Evolutionary conservation across 2,888 invertebrate species (phyloP).

Genomic region (Omphaloscelis lunosa): DNA sequence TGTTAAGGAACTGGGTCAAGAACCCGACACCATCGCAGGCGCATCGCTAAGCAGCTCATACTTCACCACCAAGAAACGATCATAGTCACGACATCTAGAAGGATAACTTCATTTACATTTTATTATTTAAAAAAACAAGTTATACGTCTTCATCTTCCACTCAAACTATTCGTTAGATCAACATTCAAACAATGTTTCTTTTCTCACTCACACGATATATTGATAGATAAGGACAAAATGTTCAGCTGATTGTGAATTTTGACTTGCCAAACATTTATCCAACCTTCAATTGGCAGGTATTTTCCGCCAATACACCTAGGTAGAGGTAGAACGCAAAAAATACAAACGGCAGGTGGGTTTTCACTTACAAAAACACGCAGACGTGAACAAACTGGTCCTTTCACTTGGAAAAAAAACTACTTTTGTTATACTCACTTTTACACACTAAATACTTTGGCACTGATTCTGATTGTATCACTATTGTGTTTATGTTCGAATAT

Average conservation of each 20-base stretch:
- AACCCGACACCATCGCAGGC: conserved; percentile 70
- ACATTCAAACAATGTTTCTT: conserved; percentile 25
- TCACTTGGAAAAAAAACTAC: conserved; percentile 73
- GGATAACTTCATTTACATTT: conserved; percentile 40
- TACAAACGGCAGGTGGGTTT: conserved; percentile 70
- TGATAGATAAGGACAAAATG: conserved; percentile 62
- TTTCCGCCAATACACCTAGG: conserved; percentile 57
- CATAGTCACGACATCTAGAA: conserved; percentile 25
- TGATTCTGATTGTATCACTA: conserved; percentile 70
- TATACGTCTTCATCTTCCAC: conserved; percentile 50
- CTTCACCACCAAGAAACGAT: conserved; percentile 10
- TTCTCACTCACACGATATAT: conserved; percentile 58
- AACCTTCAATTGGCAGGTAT: conserved; percentile 63
- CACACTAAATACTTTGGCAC: conserved; percentile 79
- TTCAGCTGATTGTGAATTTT: conserved; percentile 44
- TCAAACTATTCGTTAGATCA: conserved; percentile 39
- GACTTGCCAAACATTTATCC: conserved; percentile 49
- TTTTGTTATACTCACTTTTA: conserved; percentile 70
- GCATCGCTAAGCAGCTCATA: conserved; percentile 50
- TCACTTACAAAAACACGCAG: conserved; percentile 82
- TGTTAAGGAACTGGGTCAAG: conserved; percentile 74
- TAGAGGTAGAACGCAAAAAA: conserved; percentile 61
- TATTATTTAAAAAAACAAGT: conserved; percentile 55
- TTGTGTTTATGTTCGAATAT: conserved; percentile 52
- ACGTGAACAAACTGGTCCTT: conserved; percentile 71